Conservation (phyloP, 23 tunicate genomes). For the Clavelina lepadiformis region DNA sequence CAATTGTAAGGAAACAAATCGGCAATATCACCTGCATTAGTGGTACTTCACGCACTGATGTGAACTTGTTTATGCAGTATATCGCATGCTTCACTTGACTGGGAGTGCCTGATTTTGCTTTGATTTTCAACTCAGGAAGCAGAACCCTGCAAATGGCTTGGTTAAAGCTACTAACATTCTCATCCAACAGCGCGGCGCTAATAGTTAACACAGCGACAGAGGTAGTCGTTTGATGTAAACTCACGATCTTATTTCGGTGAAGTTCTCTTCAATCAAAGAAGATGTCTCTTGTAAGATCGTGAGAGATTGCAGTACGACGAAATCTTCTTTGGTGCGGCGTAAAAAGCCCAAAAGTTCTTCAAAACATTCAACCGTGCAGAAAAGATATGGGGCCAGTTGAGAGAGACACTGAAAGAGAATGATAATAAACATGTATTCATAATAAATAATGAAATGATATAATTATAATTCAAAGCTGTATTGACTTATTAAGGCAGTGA, state of each 20-base stretch:
- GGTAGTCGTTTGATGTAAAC: too few species aligned
- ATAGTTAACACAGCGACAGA: background rate
- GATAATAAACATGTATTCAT: too few species aligned
- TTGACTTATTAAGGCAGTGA: too few species aligned
- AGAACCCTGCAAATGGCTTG: constrained; percentile 47
- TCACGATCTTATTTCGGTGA: constrained; percentile 66
- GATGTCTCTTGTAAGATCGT: constrained; percentile 56
- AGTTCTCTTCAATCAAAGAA: constrained; percentile 51
- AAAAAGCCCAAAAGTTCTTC: constrained; percentile 52
- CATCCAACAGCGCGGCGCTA: background rate
- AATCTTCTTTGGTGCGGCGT: constrained; percentile 38
- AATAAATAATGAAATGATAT: too few species aligned
- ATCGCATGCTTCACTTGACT: constrained; percentile 72
- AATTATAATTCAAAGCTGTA: too few species aligned
- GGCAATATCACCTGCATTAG: constrained; percentile 52
- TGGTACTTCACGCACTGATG: constrained; percentile 59
- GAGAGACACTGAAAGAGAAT: constrained; percentile 35
- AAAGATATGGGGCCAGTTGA: constrained; percentile 52
- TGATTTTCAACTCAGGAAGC: constrained; percentile 59
- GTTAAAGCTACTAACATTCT: too few species aligned
- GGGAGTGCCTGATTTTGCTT: constrained; percentile 72
- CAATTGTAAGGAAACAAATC: background rate
- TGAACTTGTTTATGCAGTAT: constrained; percentile 52
- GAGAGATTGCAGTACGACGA: constrained; percentile 45
- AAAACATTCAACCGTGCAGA: constrained; percentile 56